Evolutionary conservation across 2,797 vertebrate species (phyloP), one percentile per base, ranked within the genome.

Genomic region (Choloepus didactylus): DNA sequence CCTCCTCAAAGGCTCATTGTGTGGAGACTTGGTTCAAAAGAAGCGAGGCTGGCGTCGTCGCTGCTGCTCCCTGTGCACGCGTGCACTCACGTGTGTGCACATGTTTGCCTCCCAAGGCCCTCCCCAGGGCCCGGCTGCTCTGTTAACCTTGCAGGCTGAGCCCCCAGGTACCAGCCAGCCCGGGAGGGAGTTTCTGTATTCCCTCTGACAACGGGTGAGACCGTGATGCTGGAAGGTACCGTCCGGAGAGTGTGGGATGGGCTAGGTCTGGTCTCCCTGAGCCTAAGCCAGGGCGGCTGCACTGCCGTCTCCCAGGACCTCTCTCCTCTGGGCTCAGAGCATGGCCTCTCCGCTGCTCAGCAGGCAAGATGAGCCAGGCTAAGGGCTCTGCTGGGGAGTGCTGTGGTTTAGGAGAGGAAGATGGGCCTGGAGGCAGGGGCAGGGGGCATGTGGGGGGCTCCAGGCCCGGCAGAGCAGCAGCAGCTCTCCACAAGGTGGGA

Each of bases 1-100:
- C 89, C 95, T 95, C 96, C 87, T 98, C 97, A 97, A 92, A 98
- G 96, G 91, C 89, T 95, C 67, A 14, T 89, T 93, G 76, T 87
- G 6, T 59, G 77, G 44, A 59, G 41, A 72, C 89, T 91, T 75
- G 80, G 31, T 69, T 79, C 66, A 19, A 18, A 80, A 59, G 88
- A 77, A 82, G 92, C 87, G 2, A 72, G 82, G 64, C 73, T 0
- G 0, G 29, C 41, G 46, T 23, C 72, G 38, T 29, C 1, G 0
- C 77, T 15, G 29, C 27, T 6, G 69, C 66, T 69, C 77, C 87
- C 75, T 16, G n/a, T 38, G 23, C 62, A 23, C 1, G 0, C 15
- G 56, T n/a, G 88, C 27, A 29, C 59, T 73, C 66, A 25, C 6
- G 0, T 12, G 49, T 46, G 69, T 41, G 38, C 21, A 56, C 19